phyloP scores from a whole-genome alignment of 2,113 vertebrate species.

The Nymphicus hollandicus region DNA sequence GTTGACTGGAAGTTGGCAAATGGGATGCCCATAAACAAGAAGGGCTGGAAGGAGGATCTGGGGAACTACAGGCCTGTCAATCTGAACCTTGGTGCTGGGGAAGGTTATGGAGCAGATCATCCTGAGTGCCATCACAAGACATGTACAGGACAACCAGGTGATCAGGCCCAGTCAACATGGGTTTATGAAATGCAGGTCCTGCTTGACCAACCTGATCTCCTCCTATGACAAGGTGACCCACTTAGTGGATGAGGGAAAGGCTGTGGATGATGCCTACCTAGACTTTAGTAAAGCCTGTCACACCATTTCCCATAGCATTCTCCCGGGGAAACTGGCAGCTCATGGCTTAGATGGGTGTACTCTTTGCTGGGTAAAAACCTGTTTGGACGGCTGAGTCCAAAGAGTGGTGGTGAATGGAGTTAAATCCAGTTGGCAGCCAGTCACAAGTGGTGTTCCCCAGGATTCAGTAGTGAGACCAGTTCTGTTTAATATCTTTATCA shows the following conservation, averaged over 20 bases:
- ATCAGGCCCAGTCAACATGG: background rate
- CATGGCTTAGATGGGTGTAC: background rate
- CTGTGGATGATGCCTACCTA: background rate
- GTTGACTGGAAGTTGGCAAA: background rate
- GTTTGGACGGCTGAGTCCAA: background rate
- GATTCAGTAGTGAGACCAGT: background rate
- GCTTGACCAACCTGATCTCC: background rate
- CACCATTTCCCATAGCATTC: accelerated
- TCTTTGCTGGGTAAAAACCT: background rate
- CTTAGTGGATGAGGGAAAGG: background rate
- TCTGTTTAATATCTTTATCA: background rate
- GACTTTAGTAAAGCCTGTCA: background rate
- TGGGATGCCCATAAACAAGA: background rate
- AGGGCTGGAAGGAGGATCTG: accelerated
- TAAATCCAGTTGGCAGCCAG: background rate
- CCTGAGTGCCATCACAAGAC: background rate
- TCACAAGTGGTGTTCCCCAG: background rate
- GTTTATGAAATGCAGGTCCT: background rate
- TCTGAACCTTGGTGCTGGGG: background rate
- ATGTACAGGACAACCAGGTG: background rate
- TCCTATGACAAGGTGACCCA: background rate
- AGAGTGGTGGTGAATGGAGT: background rate
- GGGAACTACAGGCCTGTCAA: background rate
- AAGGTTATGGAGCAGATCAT: background rate
- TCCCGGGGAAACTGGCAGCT: background rate